These are phyloP conservation scores for Tachuris rubrigastra DNA, from an alignment of 2,113 vertebrate species.

Conservation along the genomic window DNA sequence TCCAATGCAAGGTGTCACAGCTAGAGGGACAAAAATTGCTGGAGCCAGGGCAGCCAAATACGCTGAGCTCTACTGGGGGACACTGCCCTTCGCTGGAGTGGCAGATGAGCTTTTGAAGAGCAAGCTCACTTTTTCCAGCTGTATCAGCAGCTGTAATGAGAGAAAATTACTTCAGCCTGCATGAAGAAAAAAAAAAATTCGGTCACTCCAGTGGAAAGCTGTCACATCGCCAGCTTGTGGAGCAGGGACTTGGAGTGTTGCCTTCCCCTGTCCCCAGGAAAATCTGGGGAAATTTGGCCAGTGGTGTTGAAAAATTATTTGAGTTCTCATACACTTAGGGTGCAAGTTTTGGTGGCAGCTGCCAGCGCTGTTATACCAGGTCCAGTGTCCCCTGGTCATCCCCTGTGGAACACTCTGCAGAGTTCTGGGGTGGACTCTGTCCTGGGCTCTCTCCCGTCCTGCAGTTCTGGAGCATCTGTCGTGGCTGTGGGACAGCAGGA, in stretches of 20 bases:
- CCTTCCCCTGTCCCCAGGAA: neutral
- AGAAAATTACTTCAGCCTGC: neutral
- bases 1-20: neutral
- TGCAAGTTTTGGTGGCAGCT: neutral
- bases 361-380: neutral
- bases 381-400: neutral
- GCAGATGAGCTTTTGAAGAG: neutral
- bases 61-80: neutral
- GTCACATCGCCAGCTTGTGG: neutral
- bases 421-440: neutral
- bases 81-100: fast-evolving
- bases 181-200: neutral
- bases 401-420: neutral
- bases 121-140: neutral
- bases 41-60: neutral
- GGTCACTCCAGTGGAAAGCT: neutral
- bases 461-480: neutral
- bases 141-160: neutral
- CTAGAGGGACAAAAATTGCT: fast-evolving
- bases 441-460: neutral
- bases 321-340: neutral
- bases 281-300: neutral
- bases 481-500: neutral
- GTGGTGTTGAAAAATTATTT: neutral
- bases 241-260: neutral